Evolutionary conservation across 2,888 invertebrate species (phyloP).

Genomic region (Pachycephus smyrnensis): DNA sequence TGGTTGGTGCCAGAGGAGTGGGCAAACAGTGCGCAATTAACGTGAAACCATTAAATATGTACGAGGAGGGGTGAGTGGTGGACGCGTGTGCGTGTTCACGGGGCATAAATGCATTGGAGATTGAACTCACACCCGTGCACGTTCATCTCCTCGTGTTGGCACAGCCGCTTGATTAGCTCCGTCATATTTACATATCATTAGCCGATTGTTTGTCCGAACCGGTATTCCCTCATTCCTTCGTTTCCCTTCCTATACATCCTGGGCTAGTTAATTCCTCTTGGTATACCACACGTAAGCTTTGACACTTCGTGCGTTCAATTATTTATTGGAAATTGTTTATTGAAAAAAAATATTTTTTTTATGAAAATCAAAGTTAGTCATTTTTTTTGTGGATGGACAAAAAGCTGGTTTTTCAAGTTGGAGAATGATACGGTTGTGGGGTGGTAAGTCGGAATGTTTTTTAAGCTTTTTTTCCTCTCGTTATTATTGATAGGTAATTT

Average conservation of each 20-base stretch:
- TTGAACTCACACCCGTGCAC: conserved; percentile 50
- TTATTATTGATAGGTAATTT: neutral
- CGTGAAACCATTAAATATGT: conserved; percentile 63
- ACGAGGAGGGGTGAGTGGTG: conserved; percentile 43
- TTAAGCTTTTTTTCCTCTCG: no score
- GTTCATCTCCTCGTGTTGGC: conserved; percentile 60
- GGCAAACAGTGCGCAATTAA: conserved; percentile 64
- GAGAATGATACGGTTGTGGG: no score
- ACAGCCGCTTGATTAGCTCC: conserved; percentile 65
- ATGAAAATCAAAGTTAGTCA: no score
- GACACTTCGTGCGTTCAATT: no score
- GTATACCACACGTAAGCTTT: no score
- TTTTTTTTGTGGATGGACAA: no score
- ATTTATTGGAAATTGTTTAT: no score
- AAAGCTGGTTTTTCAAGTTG: no score
- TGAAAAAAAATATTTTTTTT: no score
- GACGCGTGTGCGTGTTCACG: conserved; percentile 40
- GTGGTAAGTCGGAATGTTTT: no score
- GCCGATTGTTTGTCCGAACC: conserved; percentile 62
- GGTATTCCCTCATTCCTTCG: conserved; percentile 48
- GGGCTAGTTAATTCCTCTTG: no score
- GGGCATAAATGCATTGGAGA: conserved; percentile 55
- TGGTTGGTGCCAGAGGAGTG: conserved; percentile 43
- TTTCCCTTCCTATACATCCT: neutral
- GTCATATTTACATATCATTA: conserved; percentile 66